phyloP scores from a whole-genome alignment of 2,113 vertebrate genomes.

The Perognathus longimembris region DNA sequence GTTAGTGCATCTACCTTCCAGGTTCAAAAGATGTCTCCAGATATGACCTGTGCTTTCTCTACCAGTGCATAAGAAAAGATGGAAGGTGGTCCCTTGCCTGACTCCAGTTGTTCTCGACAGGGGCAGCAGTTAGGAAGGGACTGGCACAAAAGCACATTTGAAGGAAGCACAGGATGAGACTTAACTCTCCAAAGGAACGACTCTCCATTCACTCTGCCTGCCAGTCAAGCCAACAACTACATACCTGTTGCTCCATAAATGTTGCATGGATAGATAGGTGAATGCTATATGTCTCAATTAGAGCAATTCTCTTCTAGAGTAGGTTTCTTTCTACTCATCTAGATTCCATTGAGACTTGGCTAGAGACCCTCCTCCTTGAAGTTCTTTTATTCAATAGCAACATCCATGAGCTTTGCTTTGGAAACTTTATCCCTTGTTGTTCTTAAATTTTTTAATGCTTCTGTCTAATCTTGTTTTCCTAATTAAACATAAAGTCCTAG shows the following conservation, averaged over 20 bases:
- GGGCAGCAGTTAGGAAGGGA: neutral
- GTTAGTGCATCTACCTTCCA: neutral
- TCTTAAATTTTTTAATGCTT: constrained; percentile 3
- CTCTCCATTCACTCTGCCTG: neutral
- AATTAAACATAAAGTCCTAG: neutral
- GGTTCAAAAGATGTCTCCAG: neutral
- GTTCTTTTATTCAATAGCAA: neutral
- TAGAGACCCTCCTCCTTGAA: neutral
- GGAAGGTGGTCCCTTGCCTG: neutral
- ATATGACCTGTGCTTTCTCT: neutral
- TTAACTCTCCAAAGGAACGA: neutral
- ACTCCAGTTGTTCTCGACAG: neutral
- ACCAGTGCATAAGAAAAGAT: too few relatives aligned
- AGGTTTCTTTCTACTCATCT: neutral
- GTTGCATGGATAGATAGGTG: neutral
- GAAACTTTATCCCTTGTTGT: neutral
- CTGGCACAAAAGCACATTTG: neutral
- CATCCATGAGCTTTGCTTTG: neutral
- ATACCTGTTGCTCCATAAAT: neutral
- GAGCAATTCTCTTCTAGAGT: neutral
- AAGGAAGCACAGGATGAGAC: neutral
- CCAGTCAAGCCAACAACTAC: neutral
- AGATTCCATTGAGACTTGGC: neutral
- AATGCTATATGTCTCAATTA: neutral
- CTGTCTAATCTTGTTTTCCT: constrained; percentile 1